Conservation (phyloP, 2,797 vertebrate genomes). For the Heliangelus exortis region DNA sequence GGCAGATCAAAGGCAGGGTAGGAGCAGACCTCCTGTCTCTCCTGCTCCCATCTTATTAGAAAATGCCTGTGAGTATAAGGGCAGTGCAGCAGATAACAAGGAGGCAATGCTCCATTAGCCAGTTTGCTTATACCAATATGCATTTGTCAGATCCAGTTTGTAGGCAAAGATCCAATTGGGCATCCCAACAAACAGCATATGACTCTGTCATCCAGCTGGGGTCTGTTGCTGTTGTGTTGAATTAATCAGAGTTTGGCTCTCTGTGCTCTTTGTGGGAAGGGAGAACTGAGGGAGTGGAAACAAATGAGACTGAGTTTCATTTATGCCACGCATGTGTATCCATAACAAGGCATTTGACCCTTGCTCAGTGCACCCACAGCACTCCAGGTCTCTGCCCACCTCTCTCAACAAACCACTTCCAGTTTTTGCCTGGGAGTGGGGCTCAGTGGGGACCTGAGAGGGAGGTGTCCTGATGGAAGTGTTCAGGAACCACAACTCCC, state of each 20-base stretch:
- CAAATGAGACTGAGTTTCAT: neutral
- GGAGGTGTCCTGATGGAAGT: neutral
- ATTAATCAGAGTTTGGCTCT: neutral
- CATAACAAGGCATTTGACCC: neutral
- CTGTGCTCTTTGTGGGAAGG: neutral
- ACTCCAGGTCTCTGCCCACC: neutral
- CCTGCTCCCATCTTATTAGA: neutral
- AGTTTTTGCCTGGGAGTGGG: neutral
- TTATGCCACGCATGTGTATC: neutral
- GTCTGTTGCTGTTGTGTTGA: neutral
- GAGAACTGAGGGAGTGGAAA: neutral
- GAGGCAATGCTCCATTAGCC: neutral
- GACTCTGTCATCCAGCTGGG: neutral
- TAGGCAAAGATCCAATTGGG: neutral
- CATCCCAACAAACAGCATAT: neutral
- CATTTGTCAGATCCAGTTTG: conserved; percentile 22
- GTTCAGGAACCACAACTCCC: neutral
- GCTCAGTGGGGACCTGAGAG: neutral
- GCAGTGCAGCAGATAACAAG: neutral
- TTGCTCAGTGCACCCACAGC: neutral
- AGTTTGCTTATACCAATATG: neutral
- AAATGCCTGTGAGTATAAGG: neutral
- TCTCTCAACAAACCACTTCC: neutral
- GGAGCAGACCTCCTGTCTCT: neutral
- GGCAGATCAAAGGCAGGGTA: neutral